Evolutionary conservation across 2,888 invertebrate species (phyloP).

Genomic region (Mesorhabditis sp.): DNA sequence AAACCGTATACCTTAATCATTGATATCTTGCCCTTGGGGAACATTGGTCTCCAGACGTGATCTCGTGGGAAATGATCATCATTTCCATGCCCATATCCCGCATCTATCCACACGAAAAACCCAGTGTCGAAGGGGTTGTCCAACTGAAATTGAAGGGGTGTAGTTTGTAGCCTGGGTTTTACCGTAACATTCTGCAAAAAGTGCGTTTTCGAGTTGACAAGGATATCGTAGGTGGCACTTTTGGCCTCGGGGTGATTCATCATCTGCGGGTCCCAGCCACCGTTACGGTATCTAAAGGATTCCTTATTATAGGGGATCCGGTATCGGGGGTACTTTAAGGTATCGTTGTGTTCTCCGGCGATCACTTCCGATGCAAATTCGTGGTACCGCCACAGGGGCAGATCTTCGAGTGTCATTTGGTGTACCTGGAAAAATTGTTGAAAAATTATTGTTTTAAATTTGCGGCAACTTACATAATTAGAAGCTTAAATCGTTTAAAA

Average conservation of each 20-base stretch:
- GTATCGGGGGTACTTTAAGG: not conserved
- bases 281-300: not conserved
- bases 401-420: constrained; percentile 28
- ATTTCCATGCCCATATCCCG: constrained; percentile 58
- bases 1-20: constrained; percentile 29
- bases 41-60: constrained; percentile 31
- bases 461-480: too few relatives aligned
- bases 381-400: constrained; percentile 40
- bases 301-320: not conserved
- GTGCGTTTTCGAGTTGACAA: constrained; percentile 59
- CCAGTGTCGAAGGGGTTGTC: constrained; percentile 54
- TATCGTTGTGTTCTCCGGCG: constrained; percentile 35
- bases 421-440: constrained; percentile 21
- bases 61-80: constrained; percentile 33
- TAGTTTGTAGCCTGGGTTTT: constrained; percentile 13
- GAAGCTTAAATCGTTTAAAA: too few relatives aligned
- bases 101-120: constrained; percentile 59
- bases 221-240: constrained; percentile 58
- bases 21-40: constrained; percentile 32
- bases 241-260: constrained; percentile 58
- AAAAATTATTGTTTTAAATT: not conserved
- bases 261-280: constrained; percentile 45
- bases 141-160: constrained; percentile 19
- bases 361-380: constrained; percentile 50
- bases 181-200: constrained; percentile 54